Percentiles rank a stretch among this genome's conserved stretches.
phyloP scores from a whole-genome alignment of 2,113 vertebrate genomes.

The Enhydra lutris region DNA sequence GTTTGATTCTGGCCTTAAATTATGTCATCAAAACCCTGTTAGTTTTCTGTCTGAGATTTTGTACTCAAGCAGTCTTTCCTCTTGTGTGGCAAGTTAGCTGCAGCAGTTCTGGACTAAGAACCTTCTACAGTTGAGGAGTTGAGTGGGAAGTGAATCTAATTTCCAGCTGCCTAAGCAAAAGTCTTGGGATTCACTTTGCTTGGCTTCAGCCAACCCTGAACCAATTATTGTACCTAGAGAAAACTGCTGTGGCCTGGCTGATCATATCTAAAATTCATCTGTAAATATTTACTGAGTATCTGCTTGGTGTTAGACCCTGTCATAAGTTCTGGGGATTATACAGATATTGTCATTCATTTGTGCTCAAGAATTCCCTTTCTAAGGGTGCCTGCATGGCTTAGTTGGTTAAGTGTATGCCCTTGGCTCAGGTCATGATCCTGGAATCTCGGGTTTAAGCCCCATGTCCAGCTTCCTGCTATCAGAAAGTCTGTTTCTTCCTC shows the following conservation, averaged over 20 bases:
- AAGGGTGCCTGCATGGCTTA: too few species aligned
- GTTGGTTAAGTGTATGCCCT: too few species aligned
- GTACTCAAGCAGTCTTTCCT: neutral
- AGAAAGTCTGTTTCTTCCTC: too few species aligned
- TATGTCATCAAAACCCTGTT: neutral
- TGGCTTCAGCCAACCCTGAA: neutral
- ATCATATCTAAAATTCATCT: neutral
- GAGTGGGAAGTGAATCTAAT: neutral
- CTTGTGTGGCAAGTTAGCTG: neutral
- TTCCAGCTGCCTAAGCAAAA: neutral
- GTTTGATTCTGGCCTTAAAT: neutral
- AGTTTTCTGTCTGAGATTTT: neutral
- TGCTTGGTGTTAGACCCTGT: neutral
- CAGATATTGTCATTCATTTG: neutral
- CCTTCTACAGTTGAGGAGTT: neutral
- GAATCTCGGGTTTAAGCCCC: too few species aligned
- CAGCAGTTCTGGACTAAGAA: neutral
- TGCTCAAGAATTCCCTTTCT: neutral
- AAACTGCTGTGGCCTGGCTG: neutral
- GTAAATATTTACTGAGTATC: neutral
- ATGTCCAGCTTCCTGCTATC: too few species aligned
- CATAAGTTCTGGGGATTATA: neutral
- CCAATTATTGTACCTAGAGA: neutral
- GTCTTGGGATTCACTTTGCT: neutral
- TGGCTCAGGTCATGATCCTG: too few species aligned